Percentiles rank a stretch among this genome's conserved stretches.
These are phyloP conservation scores for Ianthella basta DNA, from an alignment of 37 sponge, comb jelly and placozoan genomes.

Conservation along the genomic window DNA sequence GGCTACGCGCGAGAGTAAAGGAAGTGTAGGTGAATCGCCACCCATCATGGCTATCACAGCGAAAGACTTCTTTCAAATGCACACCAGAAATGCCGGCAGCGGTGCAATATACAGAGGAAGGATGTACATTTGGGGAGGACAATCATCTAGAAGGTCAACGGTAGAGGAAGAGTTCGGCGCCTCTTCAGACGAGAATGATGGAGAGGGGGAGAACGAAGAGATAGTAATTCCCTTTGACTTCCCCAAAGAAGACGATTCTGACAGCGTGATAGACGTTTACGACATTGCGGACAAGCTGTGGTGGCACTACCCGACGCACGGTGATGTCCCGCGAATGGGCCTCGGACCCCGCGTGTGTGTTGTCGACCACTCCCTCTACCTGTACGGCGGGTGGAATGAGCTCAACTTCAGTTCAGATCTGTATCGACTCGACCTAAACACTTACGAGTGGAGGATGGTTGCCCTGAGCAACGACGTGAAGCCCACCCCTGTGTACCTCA, in stretches of 20 bases:
- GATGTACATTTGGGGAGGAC: constrained; percentile 71
- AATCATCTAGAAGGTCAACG: not conserved
- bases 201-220: not conserved
- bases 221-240: constrained; percentile 1
- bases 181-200: constrained; percentile 15
- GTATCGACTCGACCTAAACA: not conserved
- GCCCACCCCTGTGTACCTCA: not conserved
- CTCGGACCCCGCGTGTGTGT: constrained; percentile 41
- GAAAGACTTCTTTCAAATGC: no score
- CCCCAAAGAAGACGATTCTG: not conserved
- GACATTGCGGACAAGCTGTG: constrained; percentile 34
- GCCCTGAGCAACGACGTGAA: not conserved
- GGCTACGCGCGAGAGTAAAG: no score
- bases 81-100: constrained; percentile 69
- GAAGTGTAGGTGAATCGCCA: no score
- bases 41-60: no score
- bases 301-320: constrained; percentile 39
- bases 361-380: not conserved
- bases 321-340: constrained; percentile 52
- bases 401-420: not conserved
- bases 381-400: not conserved
- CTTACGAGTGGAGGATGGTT: constrained; percentile 11
- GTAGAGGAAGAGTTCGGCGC: not conserved
- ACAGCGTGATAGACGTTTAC: constrained; percentile 60
- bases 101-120: constrained; percentile 38